Evolutionary conservation across 2,888 invertebrate species (phyloP), one percentile per base, ranked within the genome.

Genomic region (Xanthia togata): DNA sequence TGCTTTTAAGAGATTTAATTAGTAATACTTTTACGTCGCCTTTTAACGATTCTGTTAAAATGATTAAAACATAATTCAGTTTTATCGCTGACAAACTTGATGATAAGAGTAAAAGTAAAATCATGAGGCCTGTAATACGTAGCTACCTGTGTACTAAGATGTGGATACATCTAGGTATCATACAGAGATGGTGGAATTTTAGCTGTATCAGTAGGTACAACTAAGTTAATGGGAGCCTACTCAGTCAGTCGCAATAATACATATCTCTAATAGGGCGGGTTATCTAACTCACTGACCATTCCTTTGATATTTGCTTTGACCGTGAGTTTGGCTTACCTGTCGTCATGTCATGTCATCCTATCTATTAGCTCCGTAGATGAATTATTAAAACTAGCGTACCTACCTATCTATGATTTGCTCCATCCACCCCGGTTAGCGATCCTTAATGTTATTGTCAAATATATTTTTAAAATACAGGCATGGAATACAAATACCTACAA

Each of bases 281-380:
- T 73, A 57, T 73, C 41, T 64, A 20, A 50, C 47, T 79, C 63
- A 57, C 38, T 78, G 41, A 57, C 50, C 50, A 64, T 78, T 64
- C 73, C 80, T 78, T 78, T 78, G 80, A 80, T 78, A 59, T 78
- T 64, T 72, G 63, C 63, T 72, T 79, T 78, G 63, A 78, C 63
- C 20, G 55, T 63, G 41, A 57, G 47, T 44, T 78, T 78, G 80
- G 41, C 35, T 41, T 64, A 79, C 80, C 79, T 79, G 47, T 57
- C 41, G 63, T 41, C 53, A 70, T 70, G 72, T 63, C 31, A 71
- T 79, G 35, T 62, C 53, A 23, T 35, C 12, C 69, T 44, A 78
- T 70, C 26, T 53, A 55, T 78, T 63, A n/a, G n/a, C 26, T 80
- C 17, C 50, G n/a, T 59, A 2, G 31, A 31, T 31, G 31, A 2